A percentile compares a stretch with the other conserved stretches of the same genome.
These are phyloP conservation scores for Arvicanthis niloticus DNA, from an alignment of 2,113 vertebrate genomes.

Conservation along the genomic window DNA sequence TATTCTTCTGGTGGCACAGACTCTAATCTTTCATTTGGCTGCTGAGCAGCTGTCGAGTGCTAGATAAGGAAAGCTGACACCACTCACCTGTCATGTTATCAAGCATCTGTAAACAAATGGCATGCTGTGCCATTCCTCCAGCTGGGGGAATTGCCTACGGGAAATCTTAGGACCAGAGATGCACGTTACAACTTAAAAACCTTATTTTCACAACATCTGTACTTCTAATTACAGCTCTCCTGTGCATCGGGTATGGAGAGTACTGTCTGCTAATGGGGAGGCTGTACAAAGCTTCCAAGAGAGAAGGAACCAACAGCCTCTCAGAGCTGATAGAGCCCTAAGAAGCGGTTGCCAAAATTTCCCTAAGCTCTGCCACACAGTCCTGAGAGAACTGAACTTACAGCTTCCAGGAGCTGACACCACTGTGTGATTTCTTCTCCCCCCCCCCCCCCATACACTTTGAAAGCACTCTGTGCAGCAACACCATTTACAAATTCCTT, in stretches of 20 bases:
- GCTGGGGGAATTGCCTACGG: not conserved
- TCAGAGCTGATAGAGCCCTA: constrained; percentile 49
- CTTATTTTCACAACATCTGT: not conserved
- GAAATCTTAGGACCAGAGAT: not conserved
- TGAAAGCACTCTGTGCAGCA: not conserved
- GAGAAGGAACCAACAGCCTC: not conserved
- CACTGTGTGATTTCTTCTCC: not conserved
- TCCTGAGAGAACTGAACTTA: constrained; percentile 5
- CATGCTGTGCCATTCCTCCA: not conserved
- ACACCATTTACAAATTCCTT: not conserved
- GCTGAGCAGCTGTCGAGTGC: constrained; percentile 85
- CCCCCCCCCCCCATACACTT: not conserved
- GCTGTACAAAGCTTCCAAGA: not conserved
- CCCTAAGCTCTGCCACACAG: not conserved
- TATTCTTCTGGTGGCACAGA: constrained; percentile 69
- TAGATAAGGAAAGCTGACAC: constrained; percentile 83
- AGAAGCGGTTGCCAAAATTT: constrained; percentile 22
- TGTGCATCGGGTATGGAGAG: not conserved
- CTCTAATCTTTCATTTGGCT: constrained; percentile 83
- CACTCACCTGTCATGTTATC: not conserved
- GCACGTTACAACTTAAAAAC: not conserved
- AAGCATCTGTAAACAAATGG: not conserved
- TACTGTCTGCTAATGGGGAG: not conserved
- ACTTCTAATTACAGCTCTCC: constrained; percentile 30
- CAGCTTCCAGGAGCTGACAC: not conserved